phyloP scores from a whole-genome alignment of 92 coral and sea anemone genomes.

The Actinernus sp. region DNA sequence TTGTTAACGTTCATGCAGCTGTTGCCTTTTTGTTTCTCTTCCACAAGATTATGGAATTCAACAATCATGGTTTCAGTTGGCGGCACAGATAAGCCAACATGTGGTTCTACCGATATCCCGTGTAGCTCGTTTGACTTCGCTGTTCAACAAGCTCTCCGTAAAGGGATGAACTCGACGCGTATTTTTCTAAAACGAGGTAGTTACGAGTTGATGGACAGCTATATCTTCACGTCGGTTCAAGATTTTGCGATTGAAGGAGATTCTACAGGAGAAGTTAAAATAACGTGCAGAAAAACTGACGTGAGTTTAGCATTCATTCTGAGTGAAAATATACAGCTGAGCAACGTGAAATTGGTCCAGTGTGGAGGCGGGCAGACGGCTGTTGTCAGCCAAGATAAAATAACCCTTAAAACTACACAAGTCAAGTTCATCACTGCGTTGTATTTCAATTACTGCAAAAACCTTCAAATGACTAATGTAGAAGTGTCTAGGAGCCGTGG shows the following conservation, averaged over 20 bases:
- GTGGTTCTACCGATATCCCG: conserved; percentile 32
- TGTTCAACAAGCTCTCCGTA: conserved; percentile 33
- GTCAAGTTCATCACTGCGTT: conserved; percentile 12
- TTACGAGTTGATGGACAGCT: conserved; percentile 61
- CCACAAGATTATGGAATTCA: conserved; percentile 5
- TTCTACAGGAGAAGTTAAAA: conserved; percentile 20
- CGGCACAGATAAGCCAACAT: conserved; percentile 37
- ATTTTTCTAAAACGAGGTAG: conserved; percentile 49
- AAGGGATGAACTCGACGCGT: conserved; percentile 49
- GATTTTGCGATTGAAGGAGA: conserved; percentile 71
- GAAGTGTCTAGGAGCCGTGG: conserved; percentile 23
- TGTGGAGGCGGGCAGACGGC: conserved; percentile 88
- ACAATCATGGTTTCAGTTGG: conserved; percentile 52
- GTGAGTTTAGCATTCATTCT: conserved; percentile 75
- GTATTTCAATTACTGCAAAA: conserved; percentile 23
- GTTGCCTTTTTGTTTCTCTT: no score
- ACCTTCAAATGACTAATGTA: conserved; percentile 11
- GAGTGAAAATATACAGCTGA: conserved; percentile 63
- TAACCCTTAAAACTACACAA: conserved; percentile 33
- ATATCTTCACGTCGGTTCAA: conserved; percentile 40
- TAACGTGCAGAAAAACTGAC: conserved; percentile 49
- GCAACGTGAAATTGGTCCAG: conserved; percentile 47
- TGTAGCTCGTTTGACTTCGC: conserved; percentile 78
- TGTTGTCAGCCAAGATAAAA: conserved; percentile 12
- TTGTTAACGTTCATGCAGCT: no score